Evolutionary conservation across 2,797 vertebrate species (phyloP).

Genomic region (Silurus aristotelis): DNA sequence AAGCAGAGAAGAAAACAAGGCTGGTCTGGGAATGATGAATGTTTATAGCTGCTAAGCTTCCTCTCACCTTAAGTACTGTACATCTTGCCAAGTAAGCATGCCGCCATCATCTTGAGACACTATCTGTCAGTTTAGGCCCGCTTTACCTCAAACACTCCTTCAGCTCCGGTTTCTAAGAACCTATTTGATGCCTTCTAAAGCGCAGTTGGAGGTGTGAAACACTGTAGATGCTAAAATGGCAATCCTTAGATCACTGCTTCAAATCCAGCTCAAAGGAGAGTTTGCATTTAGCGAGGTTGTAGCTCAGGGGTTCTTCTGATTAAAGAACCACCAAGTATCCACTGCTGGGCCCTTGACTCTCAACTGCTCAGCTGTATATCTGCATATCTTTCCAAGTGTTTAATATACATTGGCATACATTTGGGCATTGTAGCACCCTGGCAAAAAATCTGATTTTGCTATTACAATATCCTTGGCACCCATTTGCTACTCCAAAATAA

Average conservation of each 20-base stretch:
- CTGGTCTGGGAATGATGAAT: neutral
- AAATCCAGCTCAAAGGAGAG: neutral
- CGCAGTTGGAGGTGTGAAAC: neutral
- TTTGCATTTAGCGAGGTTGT: neutral
- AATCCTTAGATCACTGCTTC: neutral
- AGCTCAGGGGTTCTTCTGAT: neutral
- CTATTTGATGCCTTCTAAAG: neutral
- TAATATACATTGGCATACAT: neutral
- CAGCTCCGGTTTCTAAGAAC: neutral
- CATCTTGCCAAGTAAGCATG: neutral
- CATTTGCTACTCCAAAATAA: neutral
- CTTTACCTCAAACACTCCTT: neutral
- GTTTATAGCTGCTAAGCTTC: conserved; percentile 2
- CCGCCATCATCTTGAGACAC: neutral
- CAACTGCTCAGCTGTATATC: too few species aligned
- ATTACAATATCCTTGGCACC: neutral
- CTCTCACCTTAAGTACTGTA: neutral
- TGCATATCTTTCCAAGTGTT: too few species aligned
- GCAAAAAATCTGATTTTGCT: neutral
- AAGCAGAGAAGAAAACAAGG: neutral
- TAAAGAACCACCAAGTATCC: too few species aligned
- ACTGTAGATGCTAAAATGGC: neutral
- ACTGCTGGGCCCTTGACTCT: too few species aligned
- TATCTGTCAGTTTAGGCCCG: neutral
- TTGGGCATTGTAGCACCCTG: neutral